Conservation (phyloP, 2,888 invertebrate genomes). For the Andrena minutula region DNA sequence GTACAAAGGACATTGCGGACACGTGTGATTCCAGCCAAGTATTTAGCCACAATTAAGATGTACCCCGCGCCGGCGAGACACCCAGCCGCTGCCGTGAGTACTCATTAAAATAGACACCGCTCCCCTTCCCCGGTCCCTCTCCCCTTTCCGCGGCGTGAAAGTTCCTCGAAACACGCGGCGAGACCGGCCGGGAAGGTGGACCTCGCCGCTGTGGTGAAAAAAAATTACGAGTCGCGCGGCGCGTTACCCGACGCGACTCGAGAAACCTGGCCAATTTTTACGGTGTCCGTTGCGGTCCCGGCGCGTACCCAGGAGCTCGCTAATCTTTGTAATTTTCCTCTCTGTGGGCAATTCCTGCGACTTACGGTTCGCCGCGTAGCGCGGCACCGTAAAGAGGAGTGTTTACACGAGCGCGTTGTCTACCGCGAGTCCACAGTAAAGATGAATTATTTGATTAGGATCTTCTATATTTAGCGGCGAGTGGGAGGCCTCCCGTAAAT, state of each 20-base stretch:
- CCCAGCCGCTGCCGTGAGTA: conserved; percentile 91
- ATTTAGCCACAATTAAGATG: conserved; percentile 85
- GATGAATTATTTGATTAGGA: neutral
- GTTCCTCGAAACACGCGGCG: conserved; percentile 12
- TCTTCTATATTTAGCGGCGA: too few relatives aligned
- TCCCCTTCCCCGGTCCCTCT: too few relatives aligned
- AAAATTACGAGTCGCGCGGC: conserved; percentile 15
- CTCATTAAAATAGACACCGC: neutral
- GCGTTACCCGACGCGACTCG: conserved; percentile 12
- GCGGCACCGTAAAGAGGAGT: neutral
- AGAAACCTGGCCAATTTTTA: conserved; percentile 46
- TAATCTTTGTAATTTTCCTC: conserved; percentile 37
- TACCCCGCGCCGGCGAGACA: conserved; percentile 92
- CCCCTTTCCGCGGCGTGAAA: neutral
- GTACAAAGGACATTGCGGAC: conserved; percentile 67
- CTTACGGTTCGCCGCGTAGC: conserved; percentile 5
- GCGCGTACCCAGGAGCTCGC: neutral
- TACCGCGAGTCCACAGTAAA: neutral
- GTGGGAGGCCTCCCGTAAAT: too few relatives aligned
- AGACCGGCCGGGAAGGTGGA: neutral
- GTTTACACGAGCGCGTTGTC: conserved; percentile 15
- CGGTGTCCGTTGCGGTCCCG: conserved; percentile 17
- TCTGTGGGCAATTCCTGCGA: conserved; percentile 17
- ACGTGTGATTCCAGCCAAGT: conserved; percentile 66
- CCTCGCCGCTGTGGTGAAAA: conserved; percentile 1